Evolutionary conservation across 2,888 invertebrate genomes (phyloP).

Genomic region (Bembecia ichneumoniformis): DNA sequence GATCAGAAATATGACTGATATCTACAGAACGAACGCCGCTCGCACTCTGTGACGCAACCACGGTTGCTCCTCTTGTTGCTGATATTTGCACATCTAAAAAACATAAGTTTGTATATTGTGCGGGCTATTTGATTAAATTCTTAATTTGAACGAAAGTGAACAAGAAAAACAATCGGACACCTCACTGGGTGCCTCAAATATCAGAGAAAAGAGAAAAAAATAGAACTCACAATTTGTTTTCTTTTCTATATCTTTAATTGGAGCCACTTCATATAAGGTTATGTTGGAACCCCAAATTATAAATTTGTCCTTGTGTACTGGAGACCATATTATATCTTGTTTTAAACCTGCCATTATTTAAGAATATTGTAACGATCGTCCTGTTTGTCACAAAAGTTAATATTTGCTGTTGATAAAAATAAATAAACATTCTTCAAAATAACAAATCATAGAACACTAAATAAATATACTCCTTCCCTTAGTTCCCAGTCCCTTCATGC

Average conservation of each 20-base stretch:
- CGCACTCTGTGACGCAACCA: slow-evolving; percentile 82
- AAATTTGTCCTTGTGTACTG: slow-evolving; percentile 81
- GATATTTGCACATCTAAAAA: slow-evolving; percentile 77
- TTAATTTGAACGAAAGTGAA: no score
- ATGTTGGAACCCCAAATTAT: slow-evolving; percentile 93
- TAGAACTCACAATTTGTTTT: slow-evolving; percentile 51
- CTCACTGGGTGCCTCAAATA: no score
- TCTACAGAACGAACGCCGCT: slow-evolving; percentile 91
- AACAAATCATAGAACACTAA: no score
- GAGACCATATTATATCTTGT: slow-evolving; percentile 91
- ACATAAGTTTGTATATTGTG: no score
- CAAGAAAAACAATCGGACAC: no score
- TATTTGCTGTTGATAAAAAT: no score
- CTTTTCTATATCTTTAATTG: slow-evolving; percentile 71
- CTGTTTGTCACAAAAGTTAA: no score
- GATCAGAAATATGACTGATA: slow-evolving; percentile 81
- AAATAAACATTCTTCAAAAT: no score
- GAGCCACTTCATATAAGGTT: slow-evolving; percentile 84
- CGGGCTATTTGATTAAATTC: no score
- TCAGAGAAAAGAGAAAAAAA: not conserved
- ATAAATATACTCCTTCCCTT: no score
- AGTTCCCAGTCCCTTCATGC: no score
- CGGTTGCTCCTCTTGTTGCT: slow-evolving; percentile 76
- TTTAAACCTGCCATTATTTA: slow-evolving; percentile 58
- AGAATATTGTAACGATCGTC: not conserved